These are phyloP conservation scores for Cranoglanis bouderius DNA, from an alignment of 2,113 vertebrate genomes.

Conservation along the genomic window DNA sequence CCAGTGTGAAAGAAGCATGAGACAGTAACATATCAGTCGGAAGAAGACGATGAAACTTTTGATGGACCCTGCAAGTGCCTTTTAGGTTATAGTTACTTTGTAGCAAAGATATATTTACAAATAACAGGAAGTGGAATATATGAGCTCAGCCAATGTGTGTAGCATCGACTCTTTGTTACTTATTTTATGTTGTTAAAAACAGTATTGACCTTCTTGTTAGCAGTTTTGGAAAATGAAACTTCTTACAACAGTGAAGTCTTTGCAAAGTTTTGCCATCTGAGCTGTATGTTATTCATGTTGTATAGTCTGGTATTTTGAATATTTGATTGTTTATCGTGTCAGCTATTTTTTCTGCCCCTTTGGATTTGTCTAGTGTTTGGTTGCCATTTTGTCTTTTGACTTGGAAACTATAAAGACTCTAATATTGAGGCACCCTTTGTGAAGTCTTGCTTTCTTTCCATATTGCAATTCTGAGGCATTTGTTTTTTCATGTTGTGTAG, in stretches of 20 bases:
- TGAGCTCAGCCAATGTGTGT: not conserved
- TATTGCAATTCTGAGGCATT: not conserved
- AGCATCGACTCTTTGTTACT: no score
- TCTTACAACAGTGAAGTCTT: not conserved
- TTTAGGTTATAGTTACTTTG: constrained; percentile 1
- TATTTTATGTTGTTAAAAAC: not conserved
- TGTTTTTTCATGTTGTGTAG: not conserved
- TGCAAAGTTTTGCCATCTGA: not conserved
- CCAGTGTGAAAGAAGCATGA: constrained; percentile 22
- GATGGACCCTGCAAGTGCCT: not conserved
- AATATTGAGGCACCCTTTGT: not conserved
- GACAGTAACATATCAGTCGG: constrained; percentile 33
- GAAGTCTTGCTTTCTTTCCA: not conserved
- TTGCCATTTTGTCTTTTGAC: not conserved
- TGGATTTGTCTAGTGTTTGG: not conserved
- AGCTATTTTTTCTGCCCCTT: not conserved
- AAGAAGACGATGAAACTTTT: constrained; percentile 19
- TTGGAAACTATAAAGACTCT: not conserved
- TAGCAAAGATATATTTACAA: not conserved
- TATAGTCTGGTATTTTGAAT: not conserved
- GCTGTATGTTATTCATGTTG: not conserved
- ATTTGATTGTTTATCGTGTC: not conserved
- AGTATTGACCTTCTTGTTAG: not conserved
- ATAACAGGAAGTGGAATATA: constrained; percentile 11
- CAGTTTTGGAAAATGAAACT: not conserved